Base-by-base conservation (phyloP, 2,888 invertebrate species). In the Fissipunctia ypsillon region DNA sequence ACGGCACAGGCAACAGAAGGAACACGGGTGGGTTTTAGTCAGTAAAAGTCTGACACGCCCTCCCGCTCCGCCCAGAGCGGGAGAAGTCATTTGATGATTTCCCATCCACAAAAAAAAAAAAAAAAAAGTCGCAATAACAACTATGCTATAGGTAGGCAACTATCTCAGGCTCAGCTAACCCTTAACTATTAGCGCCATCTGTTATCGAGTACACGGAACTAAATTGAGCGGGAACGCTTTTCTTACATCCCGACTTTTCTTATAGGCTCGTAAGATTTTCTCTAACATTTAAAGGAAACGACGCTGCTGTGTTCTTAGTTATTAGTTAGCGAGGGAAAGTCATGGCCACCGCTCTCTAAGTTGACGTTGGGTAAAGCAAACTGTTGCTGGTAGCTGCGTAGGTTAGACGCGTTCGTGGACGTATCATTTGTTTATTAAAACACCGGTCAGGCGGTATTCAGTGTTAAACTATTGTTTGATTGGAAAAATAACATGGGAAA, bases 321-420 rank as follows among this genome's bases (percentile, higher is more conserved):
- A 65, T 35, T 65, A 80, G 84, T 78, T 78, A 87, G 85, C 76
- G 88, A 93, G 93, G 94, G 94, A 94, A 95, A 94, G 95, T 95
- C 95, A 95, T 85, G 96, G 95, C 87, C 95, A 89, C 75, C 70
- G 78, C 69, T 84, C 84, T 81, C 86, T 86, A 81, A 87, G 88
- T 84, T 83, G 74, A 69, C 78, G 70, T 75, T 76, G 78, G 69
- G 83, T 90, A 91, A 81, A 79, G 57, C 81, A 79, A 60, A 91
- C 90, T 92, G 84, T 82, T 83, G 83, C 87, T 80, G 84, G 82
- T 88, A 82, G 84, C 88, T 88, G 93, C 84, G 89, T 89, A 85
- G 90, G 87, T 85, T 87, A 89, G 91, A 91, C 93, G 93, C 89
- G 89, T 90, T 81, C 70, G 73, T 80, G 76, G 31, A 74, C 72